A percentile compares a stretch with the other conserved stretches of the same genome.
Evolutionary conservation across 2,797 vertebrate genomes (phyloP).

Genomic region (Falco concolor): DNA sequence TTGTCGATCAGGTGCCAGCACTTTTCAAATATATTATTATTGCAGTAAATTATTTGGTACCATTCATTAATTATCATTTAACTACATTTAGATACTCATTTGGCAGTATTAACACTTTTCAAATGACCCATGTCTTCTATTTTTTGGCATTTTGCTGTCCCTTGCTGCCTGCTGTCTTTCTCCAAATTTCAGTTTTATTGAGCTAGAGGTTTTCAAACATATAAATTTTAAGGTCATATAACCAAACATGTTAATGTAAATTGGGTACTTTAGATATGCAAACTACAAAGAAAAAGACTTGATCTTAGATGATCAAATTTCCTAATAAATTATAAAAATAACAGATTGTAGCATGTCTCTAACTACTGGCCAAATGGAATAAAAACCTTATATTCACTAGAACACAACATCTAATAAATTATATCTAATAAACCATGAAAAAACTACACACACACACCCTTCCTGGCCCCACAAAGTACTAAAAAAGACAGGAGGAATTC

Average conservation of each 20-base stretch:
- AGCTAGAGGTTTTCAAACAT: background rate
- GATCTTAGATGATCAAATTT: background rate
- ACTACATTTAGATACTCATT: background rate
- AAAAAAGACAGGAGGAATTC: background rate
- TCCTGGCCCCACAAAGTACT: background rate
- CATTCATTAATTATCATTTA: conserved; percentile 9
- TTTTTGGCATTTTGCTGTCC: background rate
- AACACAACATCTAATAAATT: background rate
- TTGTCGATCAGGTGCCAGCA: background rate
- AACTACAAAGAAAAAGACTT: background rate
- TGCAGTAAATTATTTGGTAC: background rate
- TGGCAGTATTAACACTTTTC: background rate
- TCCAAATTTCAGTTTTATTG: background rate
- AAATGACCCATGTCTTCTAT: background rate
- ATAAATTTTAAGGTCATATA: background rate
- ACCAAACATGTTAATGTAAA: background rate
- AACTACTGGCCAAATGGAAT: background rate
- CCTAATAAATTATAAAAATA: background rate
- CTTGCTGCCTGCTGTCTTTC: background rate
- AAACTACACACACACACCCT: background rate
- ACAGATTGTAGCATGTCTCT: background rate
- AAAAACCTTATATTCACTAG: background rate
- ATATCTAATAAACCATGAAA: background rate
- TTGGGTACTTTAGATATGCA: background rate
- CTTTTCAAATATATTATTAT: background rate